phyloP scores from a whole-genome alignment of 2,797 vertebrate species.

The Melanotaenia pygmaea region DNA sequence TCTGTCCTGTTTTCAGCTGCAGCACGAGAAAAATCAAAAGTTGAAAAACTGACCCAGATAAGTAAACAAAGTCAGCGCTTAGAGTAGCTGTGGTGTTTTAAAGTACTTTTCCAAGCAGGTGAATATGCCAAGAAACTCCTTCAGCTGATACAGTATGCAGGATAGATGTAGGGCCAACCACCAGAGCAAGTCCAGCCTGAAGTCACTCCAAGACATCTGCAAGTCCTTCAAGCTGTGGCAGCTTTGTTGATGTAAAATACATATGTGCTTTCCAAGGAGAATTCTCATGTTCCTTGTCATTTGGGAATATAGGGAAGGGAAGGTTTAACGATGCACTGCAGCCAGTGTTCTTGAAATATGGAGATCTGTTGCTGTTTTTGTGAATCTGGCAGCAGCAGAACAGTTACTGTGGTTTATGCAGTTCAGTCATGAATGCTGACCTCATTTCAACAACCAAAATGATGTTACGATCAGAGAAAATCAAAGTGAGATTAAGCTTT shows the following conservation, averaged over 20 bases:
- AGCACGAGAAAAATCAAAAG: slow-evolving; percentile 10
- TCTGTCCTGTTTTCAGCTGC: neutral
- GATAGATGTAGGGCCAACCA: slow-evolving; percentile 33
- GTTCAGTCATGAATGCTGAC: slow-evolving; percentile 33
- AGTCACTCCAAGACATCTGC: slow-evolving; percentile 70
- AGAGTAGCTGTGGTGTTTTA: slow-evolving; percentile 31
- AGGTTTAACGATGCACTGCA: slow-evolving; percentile 58
- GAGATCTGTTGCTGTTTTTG: slow-evolving; percentile 40
- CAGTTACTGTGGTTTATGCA: slow-evolving; percentile 26
- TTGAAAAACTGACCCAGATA: slow-evolving; percentile 17
- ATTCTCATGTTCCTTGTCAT: slow-evolving; percentile 66
- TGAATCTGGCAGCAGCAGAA: slow-evolving; percentile 50
- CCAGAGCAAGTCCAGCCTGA: slow-evolving; percentile 31
- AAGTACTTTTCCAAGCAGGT: slow-evolving; percentile 46
- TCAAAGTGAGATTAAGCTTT: slow-evolving; percentile 13
- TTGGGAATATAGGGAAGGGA: slow-evolving; percentile 44
- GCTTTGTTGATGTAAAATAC: slow-evolving; percentile 67
- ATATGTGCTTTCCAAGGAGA: slow-evolving; percentile 60
- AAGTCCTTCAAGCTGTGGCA: slow-evolving; percentile 59
- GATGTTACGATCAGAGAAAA: slow-evolving; percentile 24
- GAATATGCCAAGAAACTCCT: slow-evolving; percentile 52
- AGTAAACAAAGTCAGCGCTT: slow-evolving; percentile 45
- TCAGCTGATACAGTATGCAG: slow-evolving; percentile 29
- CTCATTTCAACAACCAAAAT: slow-evolving; percentile 1
- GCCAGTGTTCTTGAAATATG: slow-evolving; percentile 31